These are phyloP conservation scores for Mastigias papua DNA, from an alignment of 30 jellyfish, hydroid and myxozoan species.

Conservation along the genomic window DNA sequence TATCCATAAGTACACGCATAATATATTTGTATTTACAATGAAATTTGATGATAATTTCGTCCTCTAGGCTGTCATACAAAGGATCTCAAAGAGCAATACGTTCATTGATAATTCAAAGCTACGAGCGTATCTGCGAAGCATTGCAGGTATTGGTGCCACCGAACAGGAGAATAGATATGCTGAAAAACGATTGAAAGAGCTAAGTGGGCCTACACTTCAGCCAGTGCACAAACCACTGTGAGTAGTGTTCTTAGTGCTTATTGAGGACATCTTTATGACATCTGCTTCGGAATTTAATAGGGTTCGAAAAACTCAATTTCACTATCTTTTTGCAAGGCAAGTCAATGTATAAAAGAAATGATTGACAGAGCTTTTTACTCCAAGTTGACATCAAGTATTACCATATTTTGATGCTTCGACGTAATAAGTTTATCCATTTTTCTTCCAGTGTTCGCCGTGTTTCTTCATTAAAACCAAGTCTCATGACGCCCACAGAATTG, in stretches of 20 bases:
- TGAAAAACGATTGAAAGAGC: conserved; percentile 84
- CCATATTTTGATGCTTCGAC: too few relatives aligned
- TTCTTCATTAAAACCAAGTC: conserved; percentile 64
- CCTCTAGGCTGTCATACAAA: conserved; percentile 84
- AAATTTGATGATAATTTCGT: not conserved
- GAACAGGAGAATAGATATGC: conserved; percentile 75
- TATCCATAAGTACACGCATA: too few relatives aligned
- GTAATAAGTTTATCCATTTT: not conserved
- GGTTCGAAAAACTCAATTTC: too few relatives aligned
- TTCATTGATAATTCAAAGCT: conserved; percentile 92
- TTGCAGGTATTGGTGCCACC: conserved; percentile 86
- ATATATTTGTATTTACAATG: too few relatives aligned
- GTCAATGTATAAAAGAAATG: too few relatives aligned
- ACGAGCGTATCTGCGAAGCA: conserved; percentile 89
- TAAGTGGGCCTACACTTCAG: conserved; percentile 70
- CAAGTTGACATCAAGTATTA: too few relatives aligned
- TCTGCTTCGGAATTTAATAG: too few relatives aligned
- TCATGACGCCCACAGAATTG: conserved; percentile 81
- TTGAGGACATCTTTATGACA: too few relatives aligned
- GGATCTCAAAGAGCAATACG: conserved; percentile 85
- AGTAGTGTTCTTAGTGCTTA: conserved; percentile 15
- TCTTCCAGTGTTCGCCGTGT: conserved; percentile 71
- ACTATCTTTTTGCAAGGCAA: too few relatives aligned
- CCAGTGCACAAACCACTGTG: conserved; percentile 59
- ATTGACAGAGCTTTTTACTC: too few relatives aligned